Conservation (phyloP, 1,140 invertebrate species). For the Ceratina japonica region DNA sequence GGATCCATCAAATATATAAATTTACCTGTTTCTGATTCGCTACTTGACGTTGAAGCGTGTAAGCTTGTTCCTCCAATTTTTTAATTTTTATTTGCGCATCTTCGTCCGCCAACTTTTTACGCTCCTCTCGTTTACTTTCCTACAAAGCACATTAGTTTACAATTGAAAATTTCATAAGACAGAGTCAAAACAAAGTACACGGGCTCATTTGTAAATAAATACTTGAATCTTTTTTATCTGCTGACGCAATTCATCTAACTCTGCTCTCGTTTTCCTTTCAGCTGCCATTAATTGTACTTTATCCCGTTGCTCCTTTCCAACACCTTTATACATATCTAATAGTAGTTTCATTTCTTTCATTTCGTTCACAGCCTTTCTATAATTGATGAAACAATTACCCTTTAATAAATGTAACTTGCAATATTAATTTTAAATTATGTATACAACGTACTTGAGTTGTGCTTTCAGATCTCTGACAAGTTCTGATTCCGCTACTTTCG, state of each 20-base stretch:
- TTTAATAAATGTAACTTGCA: background rate
- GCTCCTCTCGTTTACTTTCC: slow-evolving; percentile 95
- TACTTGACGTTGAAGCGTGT: slow-evolving; percentile 90
- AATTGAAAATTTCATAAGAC: slow-evolving; percentile 10
- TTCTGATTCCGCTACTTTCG: slow-evolving; percentile 83
- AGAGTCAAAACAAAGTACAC: background rate
- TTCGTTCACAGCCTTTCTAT: slow-evolving; percentile 95
- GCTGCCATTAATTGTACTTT: slow-evolving; percentile 97
- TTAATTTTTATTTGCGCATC: slow-evolving; percentile 97
- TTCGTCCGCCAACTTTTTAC: slow-evolving; percentile 95
- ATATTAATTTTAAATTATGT: background rate
- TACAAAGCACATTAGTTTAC: slow-evolving; percentile 73
- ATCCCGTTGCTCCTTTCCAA: slow-evolving; percentile 96
- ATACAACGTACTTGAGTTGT: slow-evolving; percentile 89
- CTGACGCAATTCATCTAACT: slow-evolving; percentile 93
- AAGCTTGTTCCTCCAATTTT: slow-evolving; percentile 94
- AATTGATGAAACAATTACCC: slow-evolving; percentile 48
- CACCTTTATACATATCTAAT: slow-evolving; percentile 98
- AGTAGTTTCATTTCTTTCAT: slow-evolving; percentile 96
- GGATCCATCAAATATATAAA: slow-evolving; percentile 31
- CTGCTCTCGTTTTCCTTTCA: slow-evolving; percentile 93
- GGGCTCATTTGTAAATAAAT: background rate
- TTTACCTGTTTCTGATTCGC: slow-evolving; percentile 91
- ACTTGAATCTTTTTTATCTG: slow-evolving; percentile 91
- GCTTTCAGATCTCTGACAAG: slow-evolving; percentile 91